Percentiles rank a stretch among this genome's conserved stretches.
Evolutionary conservation across 1,140 invertebrate species (phyloP).

Genomic region (Contarinia nasturtii): DNA sequence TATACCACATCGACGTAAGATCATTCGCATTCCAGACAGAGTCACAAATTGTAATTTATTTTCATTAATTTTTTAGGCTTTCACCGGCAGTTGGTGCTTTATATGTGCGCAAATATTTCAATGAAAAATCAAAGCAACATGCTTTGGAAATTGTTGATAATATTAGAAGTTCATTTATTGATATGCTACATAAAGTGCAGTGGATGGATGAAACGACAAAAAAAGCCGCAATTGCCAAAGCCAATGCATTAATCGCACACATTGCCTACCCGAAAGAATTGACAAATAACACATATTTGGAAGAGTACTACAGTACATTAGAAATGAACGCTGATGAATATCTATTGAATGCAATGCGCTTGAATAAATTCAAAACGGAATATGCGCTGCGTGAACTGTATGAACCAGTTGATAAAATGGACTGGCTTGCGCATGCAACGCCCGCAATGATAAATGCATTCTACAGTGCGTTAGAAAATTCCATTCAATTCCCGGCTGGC

Average conservation of each 20-base stretch:
- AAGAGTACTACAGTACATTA: background rate
- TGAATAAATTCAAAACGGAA: constrained; percentile 18
- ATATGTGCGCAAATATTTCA: constrained; percentile 57
- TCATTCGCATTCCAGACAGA: too few species aligned
- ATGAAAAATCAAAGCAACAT: constrained; percentile 42
- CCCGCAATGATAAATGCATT: constrained; percentile 46
- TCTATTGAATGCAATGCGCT: background rate
- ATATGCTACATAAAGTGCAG: constrained; percentile 35
- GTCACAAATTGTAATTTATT: too few species aligned
- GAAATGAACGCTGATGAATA: background rate
- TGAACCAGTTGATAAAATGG: constrained; percentile 41
- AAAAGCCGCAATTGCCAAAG: constrained; percentile 23
- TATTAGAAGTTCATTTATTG: constrained; percentile 33
- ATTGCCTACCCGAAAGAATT: too few species aligned
- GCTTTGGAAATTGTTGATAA: constrained; percentile 45
- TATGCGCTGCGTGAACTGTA: constrained; percentile 36
- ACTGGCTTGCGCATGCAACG: constrained; percentile 43
- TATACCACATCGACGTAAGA: constrained; percentile 38
- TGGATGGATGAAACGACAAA: constrained; percentile 49
- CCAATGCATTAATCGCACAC: too few species aligned
- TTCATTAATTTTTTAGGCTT: constrained; percentile 26
- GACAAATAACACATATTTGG: background rate
- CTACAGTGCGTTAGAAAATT: constrained; percentile 45
- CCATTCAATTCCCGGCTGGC: constrained; percentile 43
- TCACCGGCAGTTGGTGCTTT: constrained; percentile 48